Conservation (phyloP, 2,888 invertebrate genomes). For the Folsomia manolachei region DNA sequence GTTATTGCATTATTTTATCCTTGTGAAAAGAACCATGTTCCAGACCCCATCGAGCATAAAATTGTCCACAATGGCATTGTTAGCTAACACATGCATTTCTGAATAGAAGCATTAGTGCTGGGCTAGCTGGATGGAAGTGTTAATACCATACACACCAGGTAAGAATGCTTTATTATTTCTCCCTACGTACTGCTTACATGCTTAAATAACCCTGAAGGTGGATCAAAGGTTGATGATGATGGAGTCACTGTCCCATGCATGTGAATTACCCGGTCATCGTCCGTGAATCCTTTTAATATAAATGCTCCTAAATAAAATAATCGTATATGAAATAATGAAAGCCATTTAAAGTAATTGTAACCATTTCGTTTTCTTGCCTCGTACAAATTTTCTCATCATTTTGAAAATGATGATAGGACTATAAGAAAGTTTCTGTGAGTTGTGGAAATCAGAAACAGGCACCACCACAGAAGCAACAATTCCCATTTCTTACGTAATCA, state of each 20-base stretch:
- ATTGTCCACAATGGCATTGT: neutral
- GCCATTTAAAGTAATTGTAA: neutral
- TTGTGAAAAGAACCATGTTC: neutral
- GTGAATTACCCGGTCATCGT: conserved; percentile 2
- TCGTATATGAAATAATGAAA: neutral
- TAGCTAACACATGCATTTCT: neutral
- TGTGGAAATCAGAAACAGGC: neutral
- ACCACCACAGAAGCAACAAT: no score
- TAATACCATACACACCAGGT: no score
- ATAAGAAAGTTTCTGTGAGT: neutral
- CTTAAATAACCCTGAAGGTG: conserved; percentile 7
- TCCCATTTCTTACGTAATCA: no score
- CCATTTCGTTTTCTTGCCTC: neutral
- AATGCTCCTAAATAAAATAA: neutral
- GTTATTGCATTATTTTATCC: neutral
- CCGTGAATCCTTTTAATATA: neutral
- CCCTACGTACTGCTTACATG: neutral
- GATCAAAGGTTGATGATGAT: conserved; percentile 3
- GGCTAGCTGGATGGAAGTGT: neutral
- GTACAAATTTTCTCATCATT: neutral
- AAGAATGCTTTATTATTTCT: no score
- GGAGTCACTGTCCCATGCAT: neutral
- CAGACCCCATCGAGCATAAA: neutral
- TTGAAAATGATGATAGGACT: neutral
- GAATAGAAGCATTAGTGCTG: neutral